Evolutionary conservation across 2,888 invertebrate genomes (phyloP).

Genomic region (Mayetiola destructor): DNA sequence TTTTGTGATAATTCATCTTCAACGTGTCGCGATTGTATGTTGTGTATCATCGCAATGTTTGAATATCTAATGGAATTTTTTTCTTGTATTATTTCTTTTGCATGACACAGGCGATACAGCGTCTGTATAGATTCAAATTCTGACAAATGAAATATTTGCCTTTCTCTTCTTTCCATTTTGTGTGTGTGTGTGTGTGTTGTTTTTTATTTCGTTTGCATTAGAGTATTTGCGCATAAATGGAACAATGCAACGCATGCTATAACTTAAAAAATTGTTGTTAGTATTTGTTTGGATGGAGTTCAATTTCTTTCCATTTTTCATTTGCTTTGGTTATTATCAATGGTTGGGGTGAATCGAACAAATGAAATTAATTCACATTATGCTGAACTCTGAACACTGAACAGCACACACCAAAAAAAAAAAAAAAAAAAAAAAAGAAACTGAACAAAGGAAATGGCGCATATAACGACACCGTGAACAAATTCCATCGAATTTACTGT

Average conservation of each 20-base stretch:
- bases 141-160: constrained; percentile 4
- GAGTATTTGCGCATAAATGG: neutral
- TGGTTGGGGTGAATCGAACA: neutral
- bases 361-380: neutral
- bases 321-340: too few species aligned
- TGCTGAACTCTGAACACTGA: neutral
- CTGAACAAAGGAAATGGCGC: neutral
- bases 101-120: too few species aligned
- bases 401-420: neutral
- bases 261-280: neutral
- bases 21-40: too few species aligned
- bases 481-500: too few species aligned
- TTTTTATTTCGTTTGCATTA: neutral
- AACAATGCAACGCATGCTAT: neutral
- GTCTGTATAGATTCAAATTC: constrained; percentile 1
- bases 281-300: too few species aligned
- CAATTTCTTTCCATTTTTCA: too few species aligned
- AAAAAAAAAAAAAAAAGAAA: neutral
- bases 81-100: too few species aligned
- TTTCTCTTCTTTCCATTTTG: neutral
- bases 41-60: too few species aligned
- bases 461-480: too few species aligned
- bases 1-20: too few species aligned
- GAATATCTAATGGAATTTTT: too few species aligned
- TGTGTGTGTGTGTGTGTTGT: neutral